Evolutionary conservation across 2,113 vertebrate species (phyloP).

Genomic region (Neolamprologus cancellatus): DNA sequence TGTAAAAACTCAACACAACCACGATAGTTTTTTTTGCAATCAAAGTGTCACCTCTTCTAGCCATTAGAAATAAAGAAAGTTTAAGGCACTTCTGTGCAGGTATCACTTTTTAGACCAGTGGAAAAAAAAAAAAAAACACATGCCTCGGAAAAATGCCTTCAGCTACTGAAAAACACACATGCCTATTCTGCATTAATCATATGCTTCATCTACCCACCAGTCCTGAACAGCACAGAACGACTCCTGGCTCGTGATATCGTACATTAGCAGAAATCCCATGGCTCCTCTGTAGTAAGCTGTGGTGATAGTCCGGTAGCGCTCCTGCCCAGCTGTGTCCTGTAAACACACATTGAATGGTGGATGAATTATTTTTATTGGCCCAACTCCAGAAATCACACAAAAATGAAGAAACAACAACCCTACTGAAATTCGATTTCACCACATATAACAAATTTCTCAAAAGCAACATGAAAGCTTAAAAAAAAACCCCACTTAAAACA

Average conservation of each 20-base stretch:
- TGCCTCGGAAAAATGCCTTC: background rate
- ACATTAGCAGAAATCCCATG: slow-evolving; percentile 83
- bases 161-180: background rate
- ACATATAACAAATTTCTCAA: background rate
- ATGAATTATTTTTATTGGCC: background rate
- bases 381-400: background rate
- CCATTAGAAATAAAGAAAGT: background rate
- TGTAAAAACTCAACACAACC: background rate
- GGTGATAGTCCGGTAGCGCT: slow-evolving; percentile 81
- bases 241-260: slow-evolving; percentile 80
- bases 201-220: slow-evolving; percentile 62
- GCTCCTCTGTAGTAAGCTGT: slow-evolving; percentile 83
- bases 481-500: background rate
- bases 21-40: background rate
- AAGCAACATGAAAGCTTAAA: background rate
- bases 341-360: background rate
- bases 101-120: background rate
- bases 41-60: background rate
- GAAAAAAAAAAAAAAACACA: rapidly evolving
- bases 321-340: slow-evolving; percentile 83
- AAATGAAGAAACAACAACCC: background rate
- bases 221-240: slow-evolving; percentile 80
- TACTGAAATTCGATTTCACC: background rate
- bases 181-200: background rate
- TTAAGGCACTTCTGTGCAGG: background rate